Evolutionary conservation across 2,888 invertebrate species (phyloP), one percentile per base, ranked within the genome.

Genomic region (Brachycybe producta): DNA sequence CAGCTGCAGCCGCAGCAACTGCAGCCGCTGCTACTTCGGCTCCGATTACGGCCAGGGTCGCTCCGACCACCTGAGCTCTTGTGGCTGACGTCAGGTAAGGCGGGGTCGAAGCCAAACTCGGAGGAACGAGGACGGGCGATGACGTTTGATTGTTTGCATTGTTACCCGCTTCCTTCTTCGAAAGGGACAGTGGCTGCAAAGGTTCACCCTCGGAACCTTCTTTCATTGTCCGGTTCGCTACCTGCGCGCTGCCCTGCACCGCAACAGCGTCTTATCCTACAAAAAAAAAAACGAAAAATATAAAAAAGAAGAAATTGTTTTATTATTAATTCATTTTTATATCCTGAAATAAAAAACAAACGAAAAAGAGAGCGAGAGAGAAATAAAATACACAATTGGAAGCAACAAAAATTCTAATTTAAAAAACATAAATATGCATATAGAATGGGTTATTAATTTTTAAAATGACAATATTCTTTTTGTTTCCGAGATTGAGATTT

Each of bases 121-220:
- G 36, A 5, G 54, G 40, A 15, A 46, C 49, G 11, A 45, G 42
- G 17, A 48, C 23, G 5, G 49, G 35, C n/a, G 54, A 45, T 13
- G 48, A 38, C n/a, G 42, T 21, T 23, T 11, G 36, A 26, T 51
- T 44, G 30, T 19, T 40, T 3, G 21, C 24, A 15, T 27, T 38
- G 13, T 49, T 41, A 42, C 42, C 42, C 27, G 40, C 41, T 28
- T 49, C 49, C 23, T 44, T 51, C 35, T 38, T 44, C 26, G 43
- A 36, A 24, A 51, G 19, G 19, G 39, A 35, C 17, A 50, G 36
- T 27, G 49, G 42, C n/a, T n/a, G n/a, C 47, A 47, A 32, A 35
- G 45, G 39, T 39, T 54, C 54, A 17, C 52, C 52, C 26, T 54
- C 54, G 17, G 54, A 54, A 32, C 54, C 51, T 36, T 54, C 49